These are phyloP conservation scores for Netelia inedita DNA, from an alignment of 2,888 invertebrate species.

Conservation along the genomic window DNA sequence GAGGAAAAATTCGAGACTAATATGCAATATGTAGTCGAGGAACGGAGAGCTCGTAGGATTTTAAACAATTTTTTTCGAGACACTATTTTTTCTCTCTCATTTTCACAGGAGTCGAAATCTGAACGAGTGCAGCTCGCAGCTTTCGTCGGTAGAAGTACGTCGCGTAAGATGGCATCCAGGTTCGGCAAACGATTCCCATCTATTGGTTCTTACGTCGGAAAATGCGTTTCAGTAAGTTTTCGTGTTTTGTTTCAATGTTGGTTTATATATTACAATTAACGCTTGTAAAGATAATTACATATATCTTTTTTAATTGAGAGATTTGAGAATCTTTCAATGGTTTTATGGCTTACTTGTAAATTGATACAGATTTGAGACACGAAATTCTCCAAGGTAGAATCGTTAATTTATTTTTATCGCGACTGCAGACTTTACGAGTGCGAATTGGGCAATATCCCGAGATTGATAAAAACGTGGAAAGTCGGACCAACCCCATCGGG, in stretches of 20 bases:
- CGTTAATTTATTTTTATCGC: too few species aligned
- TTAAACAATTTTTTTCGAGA: constrained; percentile 27
- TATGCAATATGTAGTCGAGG: constrained; percentile 79
- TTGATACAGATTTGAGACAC: too few species aligned
- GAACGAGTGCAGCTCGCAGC: constrained; percentile 89
- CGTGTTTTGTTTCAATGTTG: not conserved
- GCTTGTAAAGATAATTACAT: too few species aligned
- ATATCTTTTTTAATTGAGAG: not conserved
- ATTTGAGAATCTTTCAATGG: too few species aligned
- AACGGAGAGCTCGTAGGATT: constrained; percentile 5
- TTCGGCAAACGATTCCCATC: constrained; percentile 90
- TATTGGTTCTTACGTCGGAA: constrained; percentile 93
- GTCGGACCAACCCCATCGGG: constrained; percentile 85
- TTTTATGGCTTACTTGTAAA: too few species aligned
- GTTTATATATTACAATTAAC: too few species aligned
- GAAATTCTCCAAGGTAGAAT: too few species aligned
- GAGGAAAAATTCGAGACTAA: constrained; percentile 79
- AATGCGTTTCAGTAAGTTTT: constrained; percentile 91
- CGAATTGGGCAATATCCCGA: constrained; percentile 81
- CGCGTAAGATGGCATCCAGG: constrained; percentile 95
- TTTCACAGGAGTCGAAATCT: constrained; percentile 89
- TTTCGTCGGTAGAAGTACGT: constrained; percentile 89
- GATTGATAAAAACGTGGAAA: constrained; percentile 86
- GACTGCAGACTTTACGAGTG: constrained; percentile 83
- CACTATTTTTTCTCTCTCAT: constrained; percentile 20